A percentile compares a stretch with the other conserved stretches of the same genome.
Conservation (phyloP, 2,888 invertebrate species). For the Hypomecis punctinalis region DNA sequence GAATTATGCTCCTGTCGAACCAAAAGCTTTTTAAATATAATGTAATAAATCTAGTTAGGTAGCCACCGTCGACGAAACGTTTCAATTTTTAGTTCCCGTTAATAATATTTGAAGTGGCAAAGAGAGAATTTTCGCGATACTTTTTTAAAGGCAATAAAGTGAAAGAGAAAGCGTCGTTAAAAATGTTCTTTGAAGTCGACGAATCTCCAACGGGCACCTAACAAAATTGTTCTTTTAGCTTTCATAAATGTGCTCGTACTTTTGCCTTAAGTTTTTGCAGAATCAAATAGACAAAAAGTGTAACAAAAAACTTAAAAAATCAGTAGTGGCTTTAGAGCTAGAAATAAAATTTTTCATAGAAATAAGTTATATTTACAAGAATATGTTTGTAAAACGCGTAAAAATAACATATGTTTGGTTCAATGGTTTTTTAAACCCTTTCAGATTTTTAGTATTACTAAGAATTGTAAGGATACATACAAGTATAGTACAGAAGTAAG, state of each 20-base stretch:
- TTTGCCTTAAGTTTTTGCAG: slow-evolving; percentile 65
- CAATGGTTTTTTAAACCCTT: too few relatives aligned
- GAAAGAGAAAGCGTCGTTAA: slow-evolving; percentile 73
- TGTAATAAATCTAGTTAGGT: slow-evolving; percentile 26
- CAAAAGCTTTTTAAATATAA: slow-evolving; percentile 24
- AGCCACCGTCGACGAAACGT: slow-evolving; percentile 28
- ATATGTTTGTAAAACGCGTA: too few relatives aligned
- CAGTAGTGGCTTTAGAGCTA: slow-evolving; percentile 30
- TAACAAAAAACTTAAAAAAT: slow-evolving; percentile 59
- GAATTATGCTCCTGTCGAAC: slow-evolving; percentile 5
- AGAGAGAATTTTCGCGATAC: slow-evolving; percentile 57
- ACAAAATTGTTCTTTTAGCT: slow-evolving; percentile 81
- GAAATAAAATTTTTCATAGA: slow-evolving; percentile 58
- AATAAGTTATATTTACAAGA: slow-evolving; percentile 48
- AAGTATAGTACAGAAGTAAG: too few relatives aligned
- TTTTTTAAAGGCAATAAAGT: slow-evolving; percentile 73
- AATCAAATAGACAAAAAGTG: slow-evolving; percentile 67
- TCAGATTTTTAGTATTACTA: too few relatives aligned
- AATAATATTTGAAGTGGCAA: slow-evolving; percentile 33
- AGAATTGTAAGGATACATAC: too few relatives aligned
- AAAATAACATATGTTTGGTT: too few relatives aligned
- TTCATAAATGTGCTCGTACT: slow-evolving; percentile 76
- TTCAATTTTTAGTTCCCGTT: slow-evolving; percentile 35
- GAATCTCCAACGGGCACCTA: slow-evolving; percentile 78
- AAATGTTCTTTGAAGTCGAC: slow-evolving; percentile 79